A percentile compares a stretch with the other conserved stretches of the same genome.
phyloP scores from a whole-genome alignment of 2,888 invertebrate species.

The Heteropelma amictum region DNA sequence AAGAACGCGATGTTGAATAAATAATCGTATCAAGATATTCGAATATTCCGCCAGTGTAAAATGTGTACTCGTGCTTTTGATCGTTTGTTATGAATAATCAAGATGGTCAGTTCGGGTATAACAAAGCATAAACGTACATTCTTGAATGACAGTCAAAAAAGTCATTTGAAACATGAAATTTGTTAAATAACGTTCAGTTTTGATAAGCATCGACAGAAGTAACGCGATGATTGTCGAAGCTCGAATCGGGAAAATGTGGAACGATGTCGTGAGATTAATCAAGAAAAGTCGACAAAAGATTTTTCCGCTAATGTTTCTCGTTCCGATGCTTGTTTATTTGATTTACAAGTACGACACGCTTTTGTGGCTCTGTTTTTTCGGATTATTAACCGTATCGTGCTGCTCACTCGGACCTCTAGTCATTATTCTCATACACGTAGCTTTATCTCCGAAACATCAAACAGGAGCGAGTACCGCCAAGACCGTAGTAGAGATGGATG shows the following conservation, averaged over 20 bases:
- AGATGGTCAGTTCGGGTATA: too few species aligned
- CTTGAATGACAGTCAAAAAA: slow-evolving; percentile 1
- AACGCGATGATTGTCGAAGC: not conserved
- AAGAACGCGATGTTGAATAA: too few species aligned
- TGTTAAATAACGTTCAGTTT: not conserved
- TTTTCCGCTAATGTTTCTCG: slow-evolving; percentile 45
- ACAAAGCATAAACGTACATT: too few species aligned
- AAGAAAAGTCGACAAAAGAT: slow-evolving; percentile 48
- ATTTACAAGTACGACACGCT: slow-evolving; percentile 66
- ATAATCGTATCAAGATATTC: too few species aligned
- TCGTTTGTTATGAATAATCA: too few species aligned
- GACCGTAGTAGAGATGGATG: slow-evolving; percentile 82
- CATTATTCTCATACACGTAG: slow-evolving; percentile 82
- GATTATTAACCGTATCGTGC: slow-evolving; percentile 70
- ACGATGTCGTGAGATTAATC: slow-evolving; percentile 8
- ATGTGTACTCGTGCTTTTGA: too few species aligned
- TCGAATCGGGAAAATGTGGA: slow-evolving; percentile 4
- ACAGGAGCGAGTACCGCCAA: slow-evolving; percentile 82
- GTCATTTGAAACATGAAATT: slow-evolving; percentile 2
- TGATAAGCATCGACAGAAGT: slow-evolving; percentile 8
- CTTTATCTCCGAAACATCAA: slow-evolving; percentile 83
- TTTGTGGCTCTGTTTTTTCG: slow-evolving; percentile 67
- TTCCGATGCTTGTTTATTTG: slow-evolving; percentile 52
- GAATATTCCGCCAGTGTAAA: too few species aligned
- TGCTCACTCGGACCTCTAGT: slow-evolving; percentile 76